phyloP scores from a whole-genome alignment of 2,888 invertebrate genomes.

The Bimastos eiseni region DNA sequence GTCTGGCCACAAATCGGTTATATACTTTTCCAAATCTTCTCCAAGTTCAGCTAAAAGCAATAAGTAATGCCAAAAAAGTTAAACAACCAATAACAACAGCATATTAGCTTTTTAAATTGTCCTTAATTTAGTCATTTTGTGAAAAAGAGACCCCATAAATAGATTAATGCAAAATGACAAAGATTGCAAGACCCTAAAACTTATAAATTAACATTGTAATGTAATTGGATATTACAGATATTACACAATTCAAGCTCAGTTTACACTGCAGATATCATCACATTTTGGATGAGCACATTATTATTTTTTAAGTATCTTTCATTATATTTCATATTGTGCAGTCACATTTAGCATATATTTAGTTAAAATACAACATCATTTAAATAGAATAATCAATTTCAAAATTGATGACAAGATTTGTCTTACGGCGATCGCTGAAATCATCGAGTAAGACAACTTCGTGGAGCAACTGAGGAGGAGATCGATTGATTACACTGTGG shows the following conservation, averaged over 20 bases:
- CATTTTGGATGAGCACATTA: not conserved
- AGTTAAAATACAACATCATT: not conserved
- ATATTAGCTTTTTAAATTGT: not conserved
- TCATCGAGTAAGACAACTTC: constrained; percentile 96
- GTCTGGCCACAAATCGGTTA: constrained; percentile 65
- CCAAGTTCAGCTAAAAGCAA: constrained; percentile 51
- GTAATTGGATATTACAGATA: not conserved
- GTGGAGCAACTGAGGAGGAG: constrained; percentile 74
- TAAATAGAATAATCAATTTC: not conserved
- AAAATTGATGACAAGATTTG: not conserved
- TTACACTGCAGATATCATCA: not conserved
- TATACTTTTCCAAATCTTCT: constrained; percentile 66
- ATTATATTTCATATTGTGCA: not conserved
- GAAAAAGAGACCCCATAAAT: not conserved
- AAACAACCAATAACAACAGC: not conserved
- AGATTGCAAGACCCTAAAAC: not conserved
- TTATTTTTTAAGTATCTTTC: not conserved
- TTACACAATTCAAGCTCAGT: not conserved
- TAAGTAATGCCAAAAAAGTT: not conserved
- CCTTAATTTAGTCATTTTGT: no score
- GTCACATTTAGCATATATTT: not conserved
- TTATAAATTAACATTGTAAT: not conserved
- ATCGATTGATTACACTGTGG: constrained; percentile 84
- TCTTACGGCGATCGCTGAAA: constrained; percentile 70
- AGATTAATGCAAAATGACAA: not conserved